A percentile compares a stretch with the other conserved stretches of the same genome.
Evolutionary conservation across 2,888 invertebrate species (phyloP).

Genomic region (Busseola fusca): DNA sequence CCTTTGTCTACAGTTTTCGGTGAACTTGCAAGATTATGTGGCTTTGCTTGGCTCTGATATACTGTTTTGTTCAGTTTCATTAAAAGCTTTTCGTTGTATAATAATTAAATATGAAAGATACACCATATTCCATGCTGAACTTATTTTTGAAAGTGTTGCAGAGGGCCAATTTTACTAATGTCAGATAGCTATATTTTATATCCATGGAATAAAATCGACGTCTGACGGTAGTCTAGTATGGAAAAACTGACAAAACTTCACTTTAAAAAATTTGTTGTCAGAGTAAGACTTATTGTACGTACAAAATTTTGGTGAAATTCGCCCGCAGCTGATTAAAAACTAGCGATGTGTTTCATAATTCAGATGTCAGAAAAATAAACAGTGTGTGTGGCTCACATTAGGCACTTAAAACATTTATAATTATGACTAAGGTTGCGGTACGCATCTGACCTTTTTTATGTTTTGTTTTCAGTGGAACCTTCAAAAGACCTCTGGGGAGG

Average conservation of each 20-base stretch:
- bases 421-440: not conserved
- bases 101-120: not conserved
- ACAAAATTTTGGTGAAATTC: too few relatives aligned
- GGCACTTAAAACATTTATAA: not conserved
- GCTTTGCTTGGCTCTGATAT: constrained; percentile 20
- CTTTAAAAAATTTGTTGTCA: too few relatives aligned
- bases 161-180: too few relatives aligned
- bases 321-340: not conserved
- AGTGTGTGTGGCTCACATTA: not conserved
- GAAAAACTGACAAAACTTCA: too few relatives aligned
- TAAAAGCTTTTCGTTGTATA: not conserved
- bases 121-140: not conserved
- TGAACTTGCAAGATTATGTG: constrained; percentile 45
- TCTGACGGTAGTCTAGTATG: too few relatives aligned
- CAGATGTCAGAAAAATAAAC: not conserved
- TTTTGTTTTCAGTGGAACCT: too few relatives aligned
- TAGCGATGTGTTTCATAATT: not conserved
- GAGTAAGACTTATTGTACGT: too few relatives aligned
- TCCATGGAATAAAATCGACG: too few relatives aligned
- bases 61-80: constrained; percentile 12
- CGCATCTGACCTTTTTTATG: too few relatives aligned
- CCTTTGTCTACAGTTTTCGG: constrained; percentile 68
- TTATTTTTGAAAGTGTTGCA: not conserved
- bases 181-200: too few relatives aligned
- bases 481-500: too few relatives aligned